phyloP scores from a whole-genome alignment of 2,113 vertebrate species.

The Lepisosteus oculatus region DNA sequence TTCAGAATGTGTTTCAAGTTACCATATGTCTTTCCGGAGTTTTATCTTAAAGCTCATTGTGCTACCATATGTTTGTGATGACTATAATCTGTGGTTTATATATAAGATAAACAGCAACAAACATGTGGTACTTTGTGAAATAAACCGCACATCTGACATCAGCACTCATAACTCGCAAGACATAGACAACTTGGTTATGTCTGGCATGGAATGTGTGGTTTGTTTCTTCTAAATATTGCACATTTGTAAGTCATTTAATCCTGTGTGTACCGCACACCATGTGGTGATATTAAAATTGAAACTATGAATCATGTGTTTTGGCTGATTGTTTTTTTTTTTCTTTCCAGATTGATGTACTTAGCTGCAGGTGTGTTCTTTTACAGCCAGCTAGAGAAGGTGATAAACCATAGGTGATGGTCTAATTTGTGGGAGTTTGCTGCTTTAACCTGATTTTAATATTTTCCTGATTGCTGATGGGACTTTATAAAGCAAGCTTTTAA shows the following conservation, averaged over 20 bases:
- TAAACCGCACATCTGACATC: constrained; percentile 32
- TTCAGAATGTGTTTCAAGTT: not conserved
- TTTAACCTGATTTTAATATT: too few species aligned
- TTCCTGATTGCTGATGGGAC: too few species aligned
- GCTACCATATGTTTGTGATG: not conserved
- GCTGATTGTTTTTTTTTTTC: constrained; percentile 8
- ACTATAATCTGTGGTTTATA: constrained; percentile 3
- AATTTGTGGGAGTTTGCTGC: not conserved
- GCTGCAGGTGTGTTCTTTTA: not conserved
- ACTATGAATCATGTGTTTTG: constrained; percentile 22
- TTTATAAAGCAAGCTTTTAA: too few species aligned
- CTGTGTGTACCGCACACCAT: constrained; percentile 12
- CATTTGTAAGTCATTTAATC: not conserved
- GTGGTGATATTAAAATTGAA: constrained; percentile 23
- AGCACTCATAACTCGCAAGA: constrained; percentile 19
- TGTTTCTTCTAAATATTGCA: not conserved
- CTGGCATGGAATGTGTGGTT: constrained; percentile 8
- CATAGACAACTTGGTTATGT: constrained; percentile 16
- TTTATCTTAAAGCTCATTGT: constrained; percentile 9
- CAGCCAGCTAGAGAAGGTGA: not conserved
- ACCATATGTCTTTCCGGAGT: not conserved
- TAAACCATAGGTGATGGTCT: constrained; percentile 12
- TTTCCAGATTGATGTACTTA: constrained; percentile 4
- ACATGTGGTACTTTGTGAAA: constrained; percentile 21
- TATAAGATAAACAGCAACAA: constrained; percentile 24